phyloP scores from a whole-genome alignment of 2,888 invertebrate species.

The Caprella mutica region DNA sequence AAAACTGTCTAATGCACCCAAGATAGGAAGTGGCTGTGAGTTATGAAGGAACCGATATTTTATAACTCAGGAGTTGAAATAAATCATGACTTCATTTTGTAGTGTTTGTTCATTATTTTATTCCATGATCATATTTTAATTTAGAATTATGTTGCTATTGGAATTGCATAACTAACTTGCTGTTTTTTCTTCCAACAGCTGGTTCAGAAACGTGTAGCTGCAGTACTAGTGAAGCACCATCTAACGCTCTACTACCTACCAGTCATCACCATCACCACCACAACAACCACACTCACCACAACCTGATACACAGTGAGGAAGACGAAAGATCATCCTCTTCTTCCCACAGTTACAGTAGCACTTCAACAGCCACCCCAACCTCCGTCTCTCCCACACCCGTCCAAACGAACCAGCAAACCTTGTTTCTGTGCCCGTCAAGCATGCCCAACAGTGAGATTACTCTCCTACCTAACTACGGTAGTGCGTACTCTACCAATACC shows the following conservation, averaged over 20 bases:
- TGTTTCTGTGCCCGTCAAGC: constrained; percentile 21
- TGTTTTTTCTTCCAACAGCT: background rate
- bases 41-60: no score
- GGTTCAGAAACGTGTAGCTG: constrained; percentile 28
- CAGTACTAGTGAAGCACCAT: constrained; percentile 26
- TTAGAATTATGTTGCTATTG: background rate
- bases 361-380: constrained; percentile 16
- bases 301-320: constrained; percentile 27
- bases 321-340: constrained; percentile 18
- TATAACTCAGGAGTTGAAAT: no score
- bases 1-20: no score
- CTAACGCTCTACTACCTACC: constrained; percentile 18
- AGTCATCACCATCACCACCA: background rate
- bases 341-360: constrained; percentile 23
- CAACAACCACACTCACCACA: constrained; percentile 8
- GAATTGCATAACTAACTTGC: background rate
- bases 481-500: background rate
- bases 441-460: background rate
- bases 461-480: background rate
- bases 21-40: no score
- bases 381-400: constrained; percentile 12
- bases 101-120: no score
- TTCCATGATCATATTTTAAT: no score
- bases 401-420: constrained; percentile 17
- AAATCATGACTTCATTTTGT: no score